Evolutionary conservation across 64 coral and sea anemone genomes (phyloP), one percentile per base, ranked within the genome.

Genomic region (Pocillopora damicornis): DNA sequence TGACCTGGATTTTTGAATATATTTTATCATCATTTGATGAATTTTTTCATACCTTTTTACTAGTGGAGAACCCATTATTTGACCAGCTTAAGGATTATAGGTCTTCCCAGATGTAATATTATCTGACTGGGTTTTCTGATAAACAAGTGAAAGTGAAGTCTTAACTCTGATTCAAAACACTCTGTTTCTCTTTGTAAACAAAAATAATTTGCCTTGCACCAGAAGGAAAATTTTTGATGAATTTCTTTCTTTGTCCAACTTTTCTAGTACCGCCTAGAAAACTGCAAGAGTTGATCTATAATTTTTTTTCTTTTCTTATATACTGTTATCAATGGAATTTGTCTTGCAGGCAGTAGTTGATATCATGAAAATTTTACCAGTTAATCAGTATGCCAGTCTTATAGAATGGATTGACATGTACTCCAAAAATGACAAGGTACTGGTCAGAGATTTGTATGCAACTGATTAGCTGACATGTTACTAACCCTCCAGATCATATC

Each of bases 371-470:
- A 75, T 73, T 81, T 59, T 95, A 23, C 93, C 93, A 61, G 74
- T 85, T 20, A 75, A 13, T 26, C 65, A 51, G 7, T 77, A 83
- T 45, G 75, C 83, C 76, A 76, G 60, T 8, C 77, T 95, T 34
- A 88, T 81, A 13, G 89, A 91, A 60, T 95, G 93, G 93, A 74
- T 95, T 2, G 83, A 82, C 23, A 94, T 88, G 85, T 94, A 94
- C 67, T 89, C 86, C 84, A 88, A 86, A 51, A 94, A 94, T 88
- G 61, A 61, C 16, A 94, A 94, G 89, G 92, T 94, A 81, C 51
- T 1, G 17, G 14, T 13, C 42, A 51, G 42, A 51, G 42, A 51
- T 51, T 51, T 51, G 42, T 7, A 51, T 51, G 42, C 42, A 64
- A 83, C 58, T 64, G 26, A 71, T 4, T 11, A 25, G 67, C 22